phyloP scores from a whole-genome alignment of 2,797 vertebrate genomes.

The Dromococcyx pavoninus region DNA sequence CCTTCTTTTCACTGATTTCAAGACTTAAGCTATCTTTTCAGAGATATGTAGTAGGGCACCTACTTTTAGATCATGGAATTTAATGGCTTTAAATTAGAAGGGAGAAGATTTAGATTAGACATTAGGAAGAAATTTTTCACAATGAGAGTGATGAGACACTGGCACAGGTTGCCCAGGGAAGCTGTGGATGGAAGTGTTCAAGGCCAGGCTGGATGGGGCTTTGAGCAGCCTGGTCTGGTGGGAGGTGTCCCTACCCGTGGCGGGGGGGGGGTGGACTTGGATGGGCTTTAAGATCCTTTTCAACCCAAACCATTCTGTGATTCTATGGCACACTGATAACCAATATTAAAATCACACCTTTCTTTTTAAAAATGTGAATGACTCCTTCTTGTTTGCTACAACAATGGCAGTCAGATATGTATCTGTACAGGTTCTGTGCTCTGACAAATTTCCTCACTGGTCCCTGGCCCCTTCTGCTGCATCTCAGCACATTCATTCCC shows the following conservation, averaged over 20 bases:
- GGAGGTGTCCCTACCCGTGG: no score
- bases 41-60: not conserved
- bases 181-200: no score
- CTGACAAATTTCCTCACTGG: not conserved
- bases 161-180: no score
- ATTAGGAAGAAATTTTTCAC: no score
- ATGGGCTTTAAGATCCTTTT: no score
- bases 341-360: not conserved
- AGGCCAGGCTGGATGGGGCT: no score
- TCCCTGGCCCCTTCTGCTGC: not conserved
- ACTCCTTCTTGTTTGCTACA: not conserved
- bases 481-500: not conserved
- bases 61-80: not conserved
- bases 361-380: not conserved
- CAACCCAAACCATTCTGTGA: no score
- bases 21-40: not conserved
- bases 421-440: not conserved
- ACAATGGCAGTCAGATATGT: fast-evolving
- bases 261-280: no score
- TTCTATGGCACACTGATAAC: not conserved
- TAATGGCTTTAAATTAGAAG: no score
- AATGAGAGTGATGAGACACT: no score
- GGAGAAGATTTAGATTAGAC: no score
- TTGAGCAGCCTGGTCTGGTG: no score
- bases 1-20: not conserved